These are phyloP conservation scores for Neomorphus geoffroyi DNA, from an alignment of 2,797 vertebrate genomes.

Conservation along the genomic window DNA sequence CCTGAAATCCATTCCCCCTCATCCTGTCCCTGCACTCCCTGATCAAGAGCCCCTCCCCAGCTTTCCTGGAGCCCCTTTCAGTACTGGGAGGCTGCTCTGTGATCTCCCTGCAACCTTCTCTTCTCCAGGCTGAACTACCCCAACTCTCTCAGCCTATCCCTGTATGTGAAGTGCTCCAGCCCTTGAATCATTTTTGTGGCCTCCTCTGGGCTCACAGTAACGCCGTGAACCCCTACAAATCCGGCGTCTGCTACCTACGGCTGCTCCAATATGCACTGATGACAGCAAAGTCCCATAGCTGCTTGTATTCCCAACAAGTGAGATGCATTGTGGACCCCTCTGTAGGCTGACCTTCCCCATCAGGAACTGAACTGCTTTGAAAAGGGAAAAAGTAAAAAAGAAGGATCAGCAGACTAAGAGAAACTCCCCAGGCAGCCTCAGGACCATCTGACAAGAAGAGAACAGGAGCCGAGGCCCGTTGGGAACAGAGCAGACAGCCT, in stretches of 20 bases:
- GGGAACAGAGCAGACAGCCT: not conserved
- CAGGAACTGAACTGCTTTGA: not conserved
- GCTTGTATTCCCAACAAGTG: not conserved
- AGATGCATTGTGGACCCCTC: fast-evolving
- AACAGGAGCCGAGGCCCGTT: fast-evolving
- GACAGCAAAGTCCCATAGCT: not conserved
- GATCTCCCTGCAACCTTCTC: too few relatives aligned
- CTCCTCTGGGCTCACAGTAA: not conserved
- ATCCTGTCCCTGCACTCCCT: too few relatives aligned
- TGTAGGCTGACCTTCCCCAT: not conserved
- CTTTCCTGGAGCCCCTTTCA: too few relatives aligned
- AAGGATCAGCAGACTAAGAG: not conserved
- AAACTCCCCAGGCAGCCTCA: not conserved
- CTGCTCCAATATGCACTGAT: not conserved
- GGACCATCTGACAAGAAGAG: fast-evolving
- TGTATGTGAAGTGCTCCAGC: too few relatives aligned
- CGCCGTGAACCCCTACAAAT: not conserved
- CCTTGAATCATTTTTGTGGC: too few relatives aligned
- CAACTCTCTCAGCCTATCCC: too few relatives aligned
- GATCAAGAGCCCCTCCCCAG: too few relatives aligned
- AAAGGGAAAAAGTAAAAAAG: not conserved
- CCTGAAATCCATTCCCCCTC: too few relatives aligned
- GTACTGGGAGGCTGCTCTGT: too few relatives aligned
- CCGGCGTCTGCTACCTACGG: not conserved
- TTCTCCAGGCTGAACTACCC: too few relatives aligned